A percentile compares a stretch with the other conserved stretches of the same genome.
phyloP scores from a whole-genome alignment of 2,797 vertebrate genomes.

The Periparus ater region DNA sequence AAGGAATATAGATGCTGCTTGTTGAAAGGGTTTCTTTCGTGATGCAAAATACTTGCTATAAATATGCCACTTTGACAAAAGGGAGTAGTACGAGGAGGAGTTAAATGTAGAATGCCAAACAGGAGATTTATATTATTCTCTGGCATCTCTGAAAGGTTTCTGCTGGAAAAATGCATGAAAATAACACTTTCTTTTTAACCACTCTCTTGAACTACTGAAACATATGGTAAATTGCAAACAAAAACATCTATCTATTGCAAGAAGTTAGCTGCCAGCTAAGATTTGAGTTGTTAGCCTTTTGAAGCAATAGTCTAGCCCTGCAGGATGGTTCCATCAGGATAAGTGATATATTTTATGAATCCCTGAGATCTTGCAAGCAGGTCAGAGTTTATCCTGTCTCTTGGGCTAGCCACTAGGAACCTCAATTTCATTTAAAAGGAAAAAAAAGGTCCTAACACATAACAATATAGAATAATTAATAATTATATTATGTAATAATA shows the following conservation, averaged over 20 bases:
- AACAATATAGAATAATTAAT: not conserved
- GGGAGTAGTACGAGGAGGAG: not conserved
- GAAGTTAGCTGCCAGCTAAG: not conserved
- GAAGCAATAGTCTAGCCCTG: not conserved
- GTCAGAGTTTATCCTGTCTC: not conserved
- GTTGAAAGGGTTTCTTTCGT: not conserved
- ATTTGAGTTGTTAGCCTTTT: conserved; percentile 4
- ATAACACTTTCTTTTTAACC: not conserved
- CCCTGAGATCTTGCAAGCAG: not conserved
- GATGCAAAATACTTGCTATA: conserved; percentile 15
- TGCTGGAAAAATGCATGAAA: conserved; percentile 10
- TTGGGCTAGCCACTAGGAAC: not conserved
- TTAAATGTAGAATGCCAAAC: conserved; percentile 13
- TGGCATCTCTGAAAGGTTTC: conserved; percentile 6
- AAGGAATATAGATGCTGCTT: not conserved
- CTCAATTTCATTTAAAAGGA: not conserved
- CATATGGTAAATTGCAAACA: conserved; percentile 26
- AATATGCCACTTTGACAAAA: conserved; percentile 40
- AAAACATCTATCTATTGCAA: not conserved
- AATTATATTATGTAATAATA: no score
- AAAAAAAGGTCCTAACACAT: not conserved
- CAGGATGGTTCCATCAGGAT: not conserved
- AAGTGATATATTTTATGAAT: not conserved
- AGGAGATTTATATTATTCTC: conserved; percentile 4
- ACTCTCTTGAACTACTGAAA: not conserved